Conservation (phyloP, 2,113 vertebrate species). For the Tragelaphus buxtoni region DNA sequence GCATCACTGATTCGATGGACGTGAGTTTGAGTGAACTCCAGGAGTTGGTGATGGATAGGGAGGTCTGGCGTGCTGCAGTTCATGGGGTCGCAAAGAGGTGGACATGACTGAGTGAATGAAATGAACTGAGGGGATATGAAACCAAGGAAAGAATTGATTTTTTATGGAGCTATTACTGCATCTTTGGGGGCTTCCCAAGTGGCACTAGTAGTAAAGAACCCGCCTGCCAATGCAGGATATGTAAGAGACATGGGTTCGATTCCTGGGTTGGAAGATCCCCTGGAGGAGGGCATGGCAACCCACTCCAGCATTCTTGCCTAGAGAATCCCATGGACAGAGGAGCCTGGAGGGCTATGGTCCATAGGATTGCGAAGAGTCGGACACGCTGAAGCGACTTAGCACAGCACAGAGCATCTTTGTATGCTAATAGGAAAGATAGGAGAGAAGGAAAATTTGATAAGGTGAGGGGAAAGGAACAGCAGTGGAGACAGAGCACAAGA, state of each 20-base stretch:
- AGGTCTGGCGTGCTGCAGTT: too few relatives aligned
- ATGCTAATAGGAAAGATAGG: neutral
- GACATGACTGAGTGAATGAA: too few relatives aligned
- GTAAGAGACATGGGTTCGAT: neutral
- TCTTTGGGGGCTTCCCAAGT: neutral
- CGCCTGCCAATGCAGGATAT: neutral
- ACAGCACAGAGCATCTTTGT: neutral
- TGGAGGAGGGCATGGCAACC: neutral
- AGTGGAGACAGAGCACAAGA: neutral
- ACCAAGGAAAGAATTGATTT: neutral
- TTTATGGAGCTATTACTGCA: neutral
- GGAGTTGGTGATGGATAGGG: too few relatives aligned
- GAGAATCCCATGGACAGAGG: neutral
- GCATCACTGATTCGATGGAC: too few relatives aligned
- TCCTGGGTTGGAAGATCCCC: neutral
- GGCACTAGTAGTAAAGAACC: neutral
- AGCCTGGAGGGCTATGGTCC: neutral
- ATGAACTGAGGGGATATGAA: neutral
- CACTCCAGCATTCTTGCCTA: neutral
- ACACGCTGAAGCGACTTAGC: rapidly evolving
- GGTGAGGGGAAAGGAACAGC: neutral
- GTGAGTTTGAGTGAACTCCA: too few relatives aligned
- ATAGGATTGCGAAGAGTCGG: neutral
- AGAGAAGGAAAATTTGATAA: neutral
- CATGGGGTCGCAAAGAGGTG: too few relatives aligned